Percentiles rank a stretch among this genome's conserved stretches.
Evolutionary conservation across 2,113 vertebrate species (phyloP).

Genomic region (Gallinago paraguaiae): DNA sequence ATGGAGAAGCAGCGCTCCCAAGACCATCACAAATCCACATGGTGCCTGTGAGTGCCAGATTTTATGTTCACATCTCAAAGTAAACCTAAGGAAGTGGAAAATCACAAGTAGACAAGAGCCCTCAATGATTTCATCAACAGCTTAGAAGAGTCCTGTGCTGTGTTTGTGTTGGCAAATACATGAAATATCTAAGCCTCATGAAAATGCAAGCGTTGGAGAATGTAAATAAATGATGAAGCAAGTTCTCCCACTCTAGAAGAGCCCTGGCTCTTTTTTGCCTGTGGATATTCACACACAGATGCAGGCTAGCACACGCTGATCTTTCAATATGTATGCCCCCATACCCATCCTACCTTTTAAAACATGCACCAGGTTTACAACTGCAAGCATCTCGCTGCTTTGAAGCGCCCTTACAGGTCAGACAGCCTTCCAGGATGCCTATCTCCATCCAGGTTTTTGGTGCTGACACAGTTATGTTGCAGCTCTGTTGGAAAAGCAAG

Average conservation of each 20-base stretch:
- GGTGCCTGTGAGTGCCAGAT: neutral
- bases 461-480: neutral
- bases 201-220: neutral
- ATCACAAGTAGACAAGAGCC: neutral
- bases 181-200: neutral
- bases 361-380: neutral
- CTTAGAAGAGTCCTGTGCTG: neutral
- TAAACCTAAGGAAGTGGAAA: neutral
- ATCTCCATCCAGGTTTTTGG: neutral
- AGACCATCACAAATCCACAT: neutral
- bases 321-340: neutral
- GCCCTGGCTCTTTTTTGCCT: neutral
- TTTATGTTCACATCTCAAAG: neutral
- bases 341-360: neutral
- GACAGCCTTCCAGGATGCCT: neutral
- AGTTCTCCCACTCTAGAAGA: neutral
- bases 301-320: neutral
- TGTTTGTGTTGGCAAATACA: neutral
- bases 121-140: neutral
- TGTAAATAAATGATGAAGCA: constrained; percentile 1
- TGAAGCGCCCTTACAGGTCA: neutral
- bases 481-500: neutral
- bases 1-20: neutral
- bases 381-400: neutral
- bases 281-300: neutral